A percentile compares a stretch with the other conserved stretches of the same genome.
Conservation (phyloP, 2,888 invertebrate genomes). For the Cyrtodaria siliqua region DNA sequence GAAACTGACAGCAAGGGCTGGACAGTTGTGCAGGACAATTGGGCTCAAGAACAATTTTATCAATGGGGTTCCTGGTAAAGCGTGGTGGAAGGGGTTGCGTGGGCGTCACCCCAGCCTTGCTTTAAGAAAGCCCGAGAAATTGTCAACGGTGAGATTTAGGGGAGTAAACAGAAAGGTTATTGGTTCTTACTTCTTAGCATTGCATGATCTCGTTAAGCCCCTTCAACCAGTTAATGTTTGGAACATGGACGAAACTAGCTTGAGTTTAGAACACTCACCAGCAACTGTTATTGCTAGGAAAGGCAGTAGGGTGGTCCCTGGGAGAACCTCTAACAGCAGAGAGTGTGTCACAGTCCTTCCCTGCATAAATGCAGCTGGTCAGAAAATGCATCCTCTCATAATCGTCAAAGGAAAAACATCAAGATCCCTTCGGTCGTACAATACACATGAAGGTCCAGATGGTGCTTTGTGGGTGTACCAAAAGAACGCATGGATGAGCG, state of each 20-base stretch:
- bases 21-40: no score
- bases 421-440: constrained; percentile 48
- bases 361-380: constrained; percentile 58
- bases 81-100: no score
- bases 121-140: constrained; percentile 7
- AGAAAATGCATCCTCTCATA: constrained; percentile 53
- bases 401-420: constrained; percentile 63
- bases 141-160: neutral
- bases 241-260: constrained; percentile 28
- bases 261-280: constrained; percentile 21
- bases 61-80: no score
- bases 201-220: neutral
- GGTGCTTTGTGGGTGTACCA: constrained; percentile 59
- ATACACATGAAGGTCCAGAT: constrained; percentile 41
- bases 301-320: constrained; percentile 6
- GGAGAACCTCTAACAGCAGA: constrained; percentile 13
- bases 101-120: neutral
- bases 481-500: constrained; percentile 66
- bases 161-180: constrained; percentile 2
- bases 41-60: no score
- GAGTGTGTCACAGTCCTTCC: constrained; percentile 34
- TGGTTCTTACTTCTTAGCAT: neutral
- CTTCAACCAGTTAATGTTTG: neutral
- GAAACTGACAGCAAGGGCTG: no score
- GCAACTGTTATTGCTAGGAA: constrained; percentile 17